Conservation (phyloP, 2,797 vertebrate species). For the Eremophila alpestris region DNA sequence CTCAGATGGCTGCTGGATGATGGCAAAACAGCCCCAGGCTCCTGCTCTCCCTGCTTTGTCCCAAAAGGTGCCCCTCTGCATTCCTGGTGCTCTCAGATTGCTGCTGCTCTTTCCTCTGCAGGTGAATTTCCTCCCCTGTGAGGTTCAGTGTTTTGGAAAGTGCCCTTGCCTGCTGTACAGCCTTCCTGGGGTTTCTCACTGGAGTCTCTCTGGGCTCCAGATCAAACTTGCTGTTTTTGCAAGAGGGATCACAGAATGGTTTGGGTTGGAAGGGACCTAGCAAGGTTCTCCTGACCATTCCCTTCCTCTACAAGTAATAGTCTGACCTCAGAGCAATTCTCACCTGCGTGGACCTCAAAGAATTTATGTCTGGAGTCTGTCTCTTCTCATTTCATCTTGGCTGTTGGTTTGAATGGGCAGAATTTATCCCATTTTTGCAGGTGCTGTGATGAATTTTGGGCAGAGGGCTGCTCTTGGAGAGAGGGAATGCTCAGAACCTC, state of each 20-base stretch:
- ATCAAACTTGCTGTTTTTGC: background rate
- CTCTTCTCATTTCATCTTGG: background rate
- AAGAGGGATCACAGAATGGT: background rate
- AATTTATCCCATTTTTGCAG: background rate
- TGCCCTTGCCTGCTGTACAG: accelerated
- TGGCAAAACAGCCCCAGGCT: background rate
- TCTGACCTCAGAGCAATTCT: background rate
- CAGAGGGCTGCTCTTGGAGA: background rate
- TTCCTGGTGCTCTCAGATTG: background rate
- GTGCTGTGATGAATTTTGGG: background rate
- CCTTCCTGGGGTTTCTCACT: background rate
- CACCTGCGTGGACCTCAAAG: accelerated
- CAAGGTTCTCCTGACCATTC: background rate
- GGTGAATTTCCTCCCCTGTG: accelerated
- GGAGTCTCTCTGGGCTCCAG: background rate
- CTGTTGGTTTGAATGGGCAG: background rate
- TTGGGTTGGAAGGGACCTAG: background rate
- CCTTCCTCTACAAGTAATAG: accelerated
- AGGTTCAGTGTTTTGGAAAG: background rate
- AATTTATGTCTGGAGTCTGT: accelerated
- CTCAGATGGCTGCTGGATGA: background rate
- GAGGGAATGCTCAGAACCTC: background rate
- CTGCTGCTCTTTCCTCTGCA: background rate
- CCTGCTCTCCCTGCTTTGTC: background rate
- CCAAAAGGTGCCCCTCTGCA: background rate